phyloP scores from a whole-genome alignment of 2,113 vertebrate genomes.

The Hylia prasina region DNA sequence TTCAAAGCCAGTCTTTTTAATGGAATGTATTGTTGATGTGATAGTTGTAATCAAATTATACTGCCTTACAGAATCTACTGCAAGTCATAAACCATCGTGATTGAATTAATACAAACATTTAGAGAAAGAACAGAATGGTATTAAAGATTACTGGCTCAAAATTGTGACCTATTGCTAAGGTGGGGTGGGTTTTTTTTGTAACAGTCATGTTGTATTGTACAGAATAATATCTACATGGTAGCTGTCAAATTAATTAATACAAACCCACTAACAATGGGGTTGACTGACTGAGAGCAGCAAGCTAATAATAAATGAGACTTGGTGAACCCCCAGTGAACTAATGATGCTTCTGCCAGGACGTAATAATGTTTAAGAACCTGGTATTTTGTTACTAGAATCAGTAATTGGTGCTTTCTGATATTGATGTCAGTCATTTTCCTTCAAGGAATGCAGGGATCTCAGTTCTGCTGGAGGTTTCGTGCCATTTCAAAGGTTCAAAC shows the following conservation, averaged over 20 bases:
- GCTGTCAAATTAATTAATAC: background rate
- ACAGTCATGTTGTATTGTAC: background rate
- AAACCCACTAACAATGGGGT: background rate
- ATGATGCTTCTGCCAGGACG: background rate
- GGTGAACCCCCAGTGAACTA: background rate
- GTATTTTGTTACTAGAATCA: background rate
- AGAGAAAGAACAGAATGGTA: background rate
- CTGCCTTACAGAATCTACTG: background rate
- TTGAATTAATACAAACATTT: background rate
- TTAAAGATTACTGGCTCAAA: background rate
- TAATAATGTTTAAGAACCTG: background rate
- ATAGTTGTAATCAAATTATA: background rate
- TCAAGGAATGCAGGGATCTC: background rate
- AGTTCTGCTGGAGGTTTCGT: background rate
- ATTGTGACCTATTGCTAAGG: background rate
- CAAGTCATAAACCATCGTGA: background rate
- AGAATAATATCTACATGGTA: background rate
- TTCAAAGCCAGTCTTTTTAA: background rate
- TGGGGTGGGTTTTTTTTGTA: background rate
- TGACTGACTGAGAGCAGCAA: background rate
- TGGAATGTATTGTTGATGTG: background rate
- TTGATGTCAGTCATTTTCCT: background rate
- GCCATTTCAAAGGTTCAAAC: background rate
- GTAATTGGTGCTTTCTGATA: background rate
- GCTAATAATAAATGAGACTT: background rate